Base-by-base conservation (phyloP, 2,888 invertebrate species). In the Ischnus inquisitorius region DNA sequence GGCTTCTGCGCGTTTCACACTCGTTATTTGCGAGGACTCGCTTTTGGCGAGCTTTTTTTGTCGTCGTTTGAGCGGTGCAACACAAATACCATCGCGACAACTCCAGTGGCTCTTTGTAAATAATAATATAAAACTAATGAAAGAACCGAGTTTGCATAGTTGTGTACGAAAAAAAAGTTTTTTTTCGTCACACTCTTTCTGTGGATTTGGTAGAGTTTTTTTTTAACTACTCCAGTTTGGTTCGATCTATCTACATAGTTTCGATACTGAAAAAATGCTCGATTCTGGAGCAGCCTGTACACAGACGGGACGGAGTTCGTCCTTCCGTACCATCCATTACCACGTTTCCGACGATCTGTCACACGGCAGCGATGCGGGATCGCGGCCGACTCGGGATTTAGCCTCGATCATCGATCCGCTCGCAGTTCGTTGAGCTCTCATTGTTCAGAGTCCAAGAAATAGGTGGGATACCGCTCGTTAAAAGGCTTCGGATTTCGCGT, bases 301-400 rank as follows among this genome's bases (percentile, higher is more conserved):
- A 69, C 64, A 64, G 79, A 12, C 3, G 22, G 54, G 14, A 19
- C 22, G 79, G 68, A 34, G 46, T 60, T 79, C 48, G 41, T 64
- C 57, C 71, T 76, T 83, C 65, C 64, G 76, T 71, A 54, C 57
- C 71, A 76, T 83, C 83, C 83, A 83, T 83, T 83, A 83, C 65
- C 79, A 48, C 79, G 79, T 72, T 83, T 83, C 76, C 83, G 83
- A 76, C 83, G 60, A 83, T 83, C 83, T 79, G 83, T 79, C 83
- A 79, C 71, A 64, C 79, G 46, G 71, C 60, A 76, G 64, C 71
- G 39, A n/a, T n/a, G 67, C 22, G 68, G 62, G 68, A 78, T 78
- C 68, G 54, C 65, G 19, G 54, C 16, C 10, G 25, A 14, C 57
- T 57, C 48, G 28, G 43, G 19, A 62, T 54, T 79, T 75, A 71